Conservation (phyloP, 2,113 vertebrate genomes). For the Malurus elegans region DNA sequence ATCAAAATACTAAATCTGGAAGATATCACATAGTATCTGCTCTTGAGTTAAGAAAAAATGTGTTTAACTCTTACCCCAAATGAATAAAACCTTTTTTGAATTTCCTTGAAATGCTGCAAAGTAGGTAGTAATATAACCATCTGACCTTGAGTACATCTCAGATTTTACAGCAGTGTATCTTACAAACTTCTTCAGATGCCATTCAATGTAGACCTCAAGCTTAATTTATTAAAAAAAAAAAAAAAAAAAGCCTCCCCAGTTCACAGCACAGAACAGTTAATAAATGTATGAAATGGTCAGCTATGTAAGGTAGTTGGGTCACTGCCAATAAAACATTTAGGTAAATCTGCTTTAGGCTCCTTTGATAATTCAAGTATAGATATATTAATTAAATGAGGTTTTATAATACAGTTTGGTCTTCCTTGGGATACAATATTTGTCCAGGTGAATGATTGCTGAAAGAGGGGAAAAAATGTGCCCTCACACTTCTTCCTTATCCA, state of each 20-base stretch:
- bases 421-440: neutral
- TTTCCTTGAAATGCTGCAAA: neutral
- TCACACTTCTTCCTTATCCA: neutral
- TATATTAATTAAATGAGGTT: neutral
- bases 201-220: neutral
- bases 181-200: neutral
- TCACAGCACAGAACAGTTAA: neutral
- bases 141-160: neutral
- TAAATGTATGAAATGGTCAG: neutral
- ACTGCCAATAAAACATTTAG: neutral
- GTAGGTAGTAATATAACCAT: neutral
- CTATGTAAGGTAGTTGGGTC: neutral
- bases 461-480: neutral
- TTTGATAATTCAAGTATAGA: neutral
- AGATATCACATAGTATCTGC: neutral
- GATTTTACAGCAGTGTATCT: neutral
- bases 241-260: neutral
- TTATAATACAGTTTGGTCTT: neutral
- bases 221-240: neutral
- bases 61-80: neutral
- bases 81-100: neutral
- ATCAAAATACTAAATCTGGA: neutral
- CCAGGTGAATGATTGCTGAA: neutral
- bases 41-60: neutral
- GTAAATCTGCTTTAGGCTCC: neutral